Percentiles rank a stretch among this genome's conserved stretches.
phyloP scores from a whole-genome alignment of 2,888 invertebrate species.

The Rhagonycha fulva region DNA sequence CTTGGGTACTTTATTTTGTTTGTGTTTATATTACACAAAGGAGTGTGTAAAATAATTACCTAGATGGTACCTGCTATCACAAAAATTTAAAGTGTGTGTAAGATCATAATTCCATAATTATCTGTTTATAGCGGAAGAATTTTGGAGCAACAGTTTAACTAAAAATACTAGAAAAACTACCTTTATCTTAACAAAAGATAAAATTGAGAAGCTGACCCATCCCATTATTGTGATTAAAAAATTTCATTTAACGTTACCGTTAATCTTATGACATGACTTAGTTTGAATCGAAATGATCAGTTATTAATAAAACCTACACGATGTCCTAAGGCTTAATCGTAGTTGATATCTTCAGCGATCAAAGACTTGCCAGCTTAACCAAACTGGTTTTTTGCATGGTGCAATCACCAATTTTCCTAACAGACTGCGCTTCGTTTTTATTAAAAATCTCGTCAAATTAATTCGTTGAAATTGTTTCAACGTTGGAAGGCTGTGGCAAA shows the following conservation, averaged over 20 bases:
- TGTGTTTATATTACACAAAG: slow-evolving; percentile 5
- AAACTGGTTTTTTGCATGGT: slow-evolving; percentile 10
- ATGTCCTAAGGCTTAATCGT: slow-evolving; percentile 20
- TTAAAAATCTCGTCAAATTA: neutral
- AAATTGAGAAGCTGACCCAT: neutral
- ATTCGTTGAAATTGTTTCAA: neutral
- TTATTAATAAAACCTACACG: slow-evolving; percentile 31
- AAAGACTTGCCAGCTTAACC: slow-evolving; percentile 22
- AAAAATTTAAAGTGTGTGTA: neutral
- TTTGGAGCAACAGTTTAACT: neutral
- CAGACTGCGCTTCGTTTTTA: neutral
- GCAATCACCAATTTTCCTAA: neutral
- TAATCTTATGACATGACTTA: slow-evolving; percentile 35
- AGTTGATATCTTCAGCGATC: slow-evolving; percentile 25
- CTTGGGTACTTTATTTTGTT: slow-evolving; percentile 6
- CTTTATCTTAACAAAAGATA: neutral
- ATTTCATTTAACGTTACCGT: slow-evolving; percentile 30
- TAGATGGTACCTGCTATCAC: neutral
- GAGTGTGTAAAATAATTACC: neutral
- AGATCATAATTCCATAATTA: neutral
- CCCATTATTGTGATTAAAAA: neutral
- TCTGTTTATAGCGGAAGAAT: neutral
- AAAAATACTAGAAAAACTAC: neutral
- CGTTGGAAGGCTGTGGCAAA: neutral
- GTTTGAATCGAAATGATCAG: slow-evolving; percentile 31